These are phyloP conservation scores for Acanthosepion pharaonis DNA, from an alignment of 2,888 invertebrate genomes.

Conservation along the genomic window DNA sequence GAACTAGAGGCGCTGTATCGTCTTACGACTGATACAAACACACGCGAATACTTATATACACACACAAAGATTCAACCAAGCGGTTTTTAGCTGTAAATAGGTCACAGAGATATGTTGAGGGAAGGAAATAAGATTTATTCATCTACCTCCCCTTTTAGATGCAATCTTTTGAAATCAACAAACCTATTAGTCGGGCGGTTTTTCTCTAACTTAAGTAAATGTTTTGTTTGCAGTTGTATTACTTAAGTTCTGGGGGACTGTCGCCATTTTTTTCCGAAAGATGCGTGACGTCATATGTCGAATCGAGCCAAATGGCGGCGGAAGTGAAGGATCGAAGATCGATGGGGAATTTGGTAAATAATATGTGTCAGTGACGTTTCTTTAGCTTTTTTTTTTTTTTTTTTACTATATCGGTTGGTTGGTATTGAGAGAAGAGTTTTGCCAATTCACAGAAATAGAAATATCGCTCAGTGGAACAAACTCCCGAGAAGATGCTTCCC, in stretches of 20 bases:
- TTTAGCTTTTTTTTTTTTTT: too few relatives aligned
- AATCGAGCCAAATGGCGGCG: neutral
- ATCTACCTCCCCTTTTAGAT: neutral
- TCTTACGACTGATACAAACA: neutral
- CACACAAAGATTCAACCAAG: neutral
- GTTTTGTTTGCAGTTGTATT: conserved; percentile 21
- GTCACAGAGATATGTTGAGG: neutral
- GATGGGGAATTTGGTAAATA: neutral
- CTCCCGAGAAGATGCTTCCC: too few relatives aligned
- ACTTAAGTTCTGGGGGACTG: neutral
- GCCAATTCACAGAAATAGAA: too few relatives aligned
- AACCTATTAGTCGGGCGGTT: neutral
- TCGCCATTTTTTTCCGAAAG: neutral
- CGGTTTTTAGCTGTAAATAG: neutral
- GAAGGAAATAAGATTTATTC: neutral
- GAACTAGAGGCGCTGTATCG: neutral
- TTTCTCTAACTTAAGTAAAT: neutral
- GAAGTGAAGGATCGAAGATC: neutral
- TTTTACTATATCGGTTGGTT: too few relatives aligned
- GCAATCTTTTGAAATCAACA: neutral
- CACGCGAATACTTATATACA: neutral
- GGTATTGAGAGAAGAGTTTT: too few relatives aligned
- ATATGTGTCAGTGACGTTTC: neutral
- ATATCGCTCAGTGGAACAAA: too few relatives aligned
- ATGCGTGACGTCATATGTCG: neutral